Percentiles rank a stretch among this genome's conserved stretches.
Conservation (phyloP, 2,113 vertebrate genomes). For the Ochotona curzoniae region DNA sequence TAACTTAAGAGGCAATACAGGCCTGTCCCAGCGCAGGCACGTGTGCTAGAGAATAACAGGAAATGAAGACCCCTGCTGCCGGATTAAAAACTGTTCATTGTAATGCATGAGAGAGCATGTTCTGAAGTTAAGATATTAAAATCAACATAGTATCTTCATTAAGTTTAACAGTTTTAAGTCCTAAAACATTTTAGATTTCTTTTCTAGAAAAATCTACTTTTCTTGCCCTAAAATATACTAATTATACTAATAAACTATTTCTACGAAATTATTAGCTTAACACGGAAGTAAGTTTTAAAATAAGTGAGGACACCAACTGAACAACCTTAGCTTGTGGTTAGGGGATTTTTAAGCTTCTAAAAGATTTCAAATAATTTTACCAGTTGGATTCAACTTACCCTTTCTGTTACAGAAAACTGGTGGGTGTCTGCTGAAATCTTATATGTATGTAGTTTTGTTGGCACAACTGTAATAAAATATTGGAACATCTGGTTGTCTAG, state of each 20-base stretch:
- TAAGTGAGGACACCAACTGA: background rate
- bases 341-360: background rate
- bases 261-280: slow-evolving; percentile 1
- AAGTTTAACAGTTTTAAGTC: slow-evolving; percentile 1
- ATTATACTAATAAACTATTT: background rate
- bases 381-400: slow-evolving; percentile 87
- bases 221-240: slow-evolving; percentile 9
- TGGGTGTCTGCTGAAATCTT: slow-evolving; percentile 96
- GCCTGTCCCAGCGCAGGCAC: background rate
- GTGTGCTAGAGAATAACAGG: slow-evolving; percentile 9
- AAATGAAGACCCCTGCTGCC: background rate
- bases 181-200: background rate
- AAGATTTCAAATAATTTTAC: background rate
- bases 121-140: slow-evolving; percentile 48
- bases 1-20: background rate
- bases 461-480: slow-evolving; percentile 99
- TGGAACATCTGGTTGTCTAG: slow-evolving; percentile 99
- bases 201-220: background rate
- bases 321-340: background rate
- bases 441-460: slow-evolving; percentile 96
- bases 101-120: background rate
- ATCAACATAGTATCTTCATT: background rate
- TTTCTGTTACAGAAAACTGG: slow-evolving; percentile 98
- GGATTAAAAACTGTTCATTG: background rate
- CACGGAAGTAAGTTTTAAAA: slow-evolving; percentile 47